These are phyloP conservation scores for Sinodicranocentrus sp. DNA, from an alignment of 2,888 invertebrate species.

Conservation along the genomic window DNA sequence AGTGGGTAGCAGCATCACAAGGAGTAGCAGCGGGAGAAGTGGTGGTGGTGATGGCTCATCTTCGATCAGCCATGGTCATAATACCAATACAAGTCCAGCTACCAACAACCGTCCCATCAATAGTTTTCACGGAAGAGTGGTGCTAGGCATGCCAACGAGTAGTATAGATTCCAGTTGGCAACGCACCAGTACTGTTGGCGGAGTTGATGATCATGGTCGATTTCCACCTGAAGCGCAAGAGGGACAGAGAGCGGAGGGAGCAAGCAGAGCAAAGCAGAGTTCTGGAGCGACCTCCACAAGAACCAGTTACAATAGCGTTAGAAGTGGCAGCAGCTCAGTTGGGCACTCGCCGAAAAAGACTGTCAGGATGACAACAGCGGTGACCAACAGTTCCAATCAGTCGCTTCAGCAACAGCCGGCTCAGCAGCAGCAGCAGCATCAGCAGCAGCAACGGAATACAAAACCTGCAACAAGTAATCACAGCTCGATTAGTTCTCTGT, in stretches of 20 bases:
- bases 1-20: slow-evolving; percentile 28
- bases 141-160: slow-evolving; percentile 42
- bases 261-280: slow-evolving; percentile 31
- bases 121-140: slow-evolving; percentile 57
- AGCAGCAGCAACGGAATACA: slow-evolving; percentile 42
- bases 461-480: slow-evolving; percentile 65
- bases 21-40: not conserved
- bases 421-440: slow-evolving; percentile 33
- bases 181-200: slow-evolving; percentile 11
- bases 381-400: slow-evolving; percentile 55
- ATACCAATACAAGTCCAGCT: slow-evolving; percentile 24
- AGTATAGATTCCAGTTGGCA: slow-evolving; percentile 31
- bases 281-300: slow-evolving; percentile 35
- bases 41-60: slow-evolving; percentile 51
- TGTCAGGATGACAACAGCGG: slow-evolving; percentile 64
- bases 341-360: slow-evolving; percentile 68
- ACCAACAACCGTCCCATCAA: slow-evolving; percentile 45
- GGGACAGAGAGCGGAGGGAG: slow-evolving; percentile 38
- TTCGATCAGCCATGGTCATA: slow-evolving; percentile 47
- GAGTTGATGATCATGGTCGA: slow-evolving; percentile 51
- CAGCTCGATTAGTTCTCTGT: slow-evolving; percentile 69
- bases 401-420: slow-evolving; percentile 24
- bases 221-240: slow-evolving; percentile 44
- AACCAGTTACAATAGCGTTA: slow-evolving; percentile 53
- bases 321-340: slow-evolving; percentile 66